Percentiles rank a stretch among this genome's conserved stretches.
Conservation (phyloP, 2,797 vertebrate genomes). For the Garrulus glandarius region DNA sequence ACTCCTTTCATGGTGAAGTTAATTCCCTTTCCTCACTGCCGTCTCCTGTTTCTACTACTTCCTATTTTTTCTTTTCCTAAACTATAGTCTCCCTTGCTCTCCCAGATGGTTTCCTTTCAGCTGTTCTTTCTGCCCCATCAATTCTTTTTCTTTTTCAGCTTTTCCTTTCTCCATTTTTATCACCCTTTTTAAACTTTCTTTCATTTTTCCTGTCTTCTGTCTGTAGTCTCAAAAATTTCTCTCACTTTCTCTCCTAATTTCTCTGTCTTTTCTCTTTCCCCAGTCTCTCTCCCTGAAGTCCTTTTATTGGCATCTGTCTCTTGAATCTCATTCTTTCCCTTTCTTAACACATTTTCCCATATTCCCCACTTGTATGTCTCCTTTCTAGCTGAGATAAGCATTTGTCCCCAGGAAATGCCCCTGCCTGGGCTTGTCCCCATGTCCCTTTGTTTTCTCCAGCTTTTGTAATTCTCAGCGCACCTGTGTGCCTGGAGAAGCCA, state of each 20-base stretch:
- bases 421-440: slow-evolving; percentile 19
- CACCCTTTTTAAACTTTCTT: background rate
- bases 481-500: slow-evolving; percentile 36
- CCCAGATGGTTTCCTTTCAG: background rate
- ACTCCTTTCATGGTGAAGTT: background rate
- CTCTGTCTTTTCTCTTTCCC: background rate
- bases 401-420: slow-evolving; percentile 2
- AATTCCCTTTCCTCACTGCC: background rate
- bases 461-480: background rate
- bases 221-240: background rate
- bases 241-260: background rate
- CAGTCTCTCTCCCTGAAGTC: background rate
- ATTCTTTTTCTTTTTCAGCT: background rate
- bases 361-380: background rate
- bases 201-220: background rate
- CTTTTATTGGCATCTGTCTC: background rate
- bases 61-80: background rate
- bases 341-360: background rate
- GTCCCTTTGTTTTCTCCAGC: slow-evolving; percentile 18
- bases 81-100: background rate
- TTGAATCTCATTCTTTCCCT: background rate
- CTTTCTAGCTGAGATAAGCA: background rate
- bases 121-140: background rate
- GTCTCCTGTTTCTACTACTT: background rate
- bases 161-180: background rate